These are phyloP conservation scores for Amiota minor DNA, from an alignment of 2,888 invertebrate species.

Conservation along the genomic window DNA sequence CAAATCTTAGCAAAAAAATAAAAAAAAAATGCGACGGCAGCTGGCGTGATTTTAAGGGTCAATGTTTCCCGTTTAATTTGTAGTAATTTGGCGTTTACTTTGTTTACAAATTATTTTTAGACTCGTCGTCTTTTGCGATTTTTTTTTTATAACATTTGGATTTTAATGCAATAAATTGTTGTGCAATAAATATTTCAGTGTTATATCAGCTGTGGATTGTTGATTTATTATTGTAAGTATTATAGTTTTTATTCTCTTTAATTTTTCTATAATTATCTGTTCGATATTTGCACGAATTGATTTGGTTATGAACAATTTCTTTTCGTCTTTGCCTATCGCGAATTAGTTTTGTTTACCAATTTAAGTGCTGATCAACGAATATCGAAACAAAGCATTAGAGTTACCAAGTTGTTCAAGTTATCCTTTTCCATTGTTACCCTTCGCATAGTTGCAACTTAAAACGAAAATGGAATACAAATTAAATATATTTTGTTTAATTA, in stretches of 20 bases:
- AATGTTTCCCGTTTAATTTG: conserved; percentile 44
- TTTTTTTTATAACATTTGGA: conserved; percentile 14
- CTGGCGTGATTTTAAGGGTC: conserved; percentile 46
- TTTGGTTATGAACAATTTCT: no score
- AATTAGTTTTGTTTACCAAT: no score
- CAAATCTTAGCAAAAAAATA: no score
- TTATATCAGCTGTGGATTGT: no score
- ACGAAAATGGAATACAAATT: no score
- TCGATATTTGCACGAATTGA: neutral
- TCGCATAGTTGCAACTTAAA: no score
- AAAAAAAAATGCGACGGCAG: conserved; percentile 15
- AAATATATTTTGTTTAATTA: no score
- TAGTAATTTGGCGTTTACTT: conserved; percentile 41
- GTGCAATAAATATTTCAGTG: conserved; percentile 55
- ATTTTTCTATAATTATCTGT: neutral
- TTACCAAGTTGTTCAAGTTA: no score
- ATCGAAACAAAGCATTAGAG: no score
- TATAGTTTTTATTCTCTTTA: neutral
- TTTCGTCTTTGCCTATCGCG: no score
- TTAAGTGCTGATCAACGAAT: no score
- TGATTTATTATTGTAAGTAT: neutral
- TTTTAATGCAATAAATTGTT: conserved; percentile 58
- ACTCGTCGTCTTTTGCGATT: conserved; percentile 42
- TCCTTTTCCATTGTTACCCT: no score
- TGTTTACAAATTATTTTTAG: conserved; percentile 63